Evolutionary conservation across 2,888 invertebrate genomes (phyloP), one percentile per base, ranked within the genome.

Genomic region (Syrista parreyssii): DNA sequence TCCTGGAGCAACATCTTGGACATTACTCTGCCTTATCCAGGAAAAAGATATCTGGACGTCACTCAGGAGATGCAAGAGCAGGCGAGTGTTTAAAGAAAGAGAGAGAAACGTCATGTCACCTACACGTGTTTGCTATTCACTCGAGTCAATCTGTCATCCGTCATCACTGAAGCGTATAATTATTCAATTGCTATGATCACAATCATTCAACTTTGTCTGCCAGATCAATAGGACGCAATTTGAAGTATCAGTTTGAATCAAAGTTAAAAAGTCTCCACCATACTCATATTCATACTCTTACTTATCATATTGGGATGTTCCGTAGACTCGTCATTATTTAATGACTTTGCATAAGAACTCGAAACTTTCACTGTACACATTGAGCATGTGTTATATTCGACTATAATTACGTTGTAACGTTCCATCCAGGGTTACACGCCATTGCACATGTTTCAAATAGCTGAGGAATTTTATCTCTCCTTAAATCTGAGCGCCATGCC

Each of bases 391-490:
- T 34, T 30, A 72, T 55, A 55, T 23, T 55, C 9, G 55, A 23
- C 9, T 55, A 23, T 55, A 55, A 55, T 55, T 23, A 55, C 55
- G 23, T 23, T 55, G 23, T 55, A 23, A 55, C 9, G 9, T 71
- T 71, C 12, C 11, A 85, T 86, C 55, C 92, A 98, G 95, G 97
- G 97, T 76, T 98, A 95, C 91, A 96, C 96, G 0, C 96, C 97
- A 0, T 92, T 95, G 1, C 94, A 96, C 30, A 95, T 98, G 92
- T 98, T 98, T 92, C 94, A 96, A 89, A 92, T 97, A 84, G 97
- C 97, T 0, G 98, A 98, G 88, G 97, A 98, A 88, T 98, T 98
- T 92, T 98, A 97, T 91, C 94, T 96, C 0, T 97, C 97, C 0
- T 93, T 98, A 89, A 98, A 98, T 89, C 94, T 98, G 94, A 96